These are phyloP conservation scores for Proales similis DNA, from an alignment of 1,140 invertebrate species.

Conservation along the genomic window DNA sequence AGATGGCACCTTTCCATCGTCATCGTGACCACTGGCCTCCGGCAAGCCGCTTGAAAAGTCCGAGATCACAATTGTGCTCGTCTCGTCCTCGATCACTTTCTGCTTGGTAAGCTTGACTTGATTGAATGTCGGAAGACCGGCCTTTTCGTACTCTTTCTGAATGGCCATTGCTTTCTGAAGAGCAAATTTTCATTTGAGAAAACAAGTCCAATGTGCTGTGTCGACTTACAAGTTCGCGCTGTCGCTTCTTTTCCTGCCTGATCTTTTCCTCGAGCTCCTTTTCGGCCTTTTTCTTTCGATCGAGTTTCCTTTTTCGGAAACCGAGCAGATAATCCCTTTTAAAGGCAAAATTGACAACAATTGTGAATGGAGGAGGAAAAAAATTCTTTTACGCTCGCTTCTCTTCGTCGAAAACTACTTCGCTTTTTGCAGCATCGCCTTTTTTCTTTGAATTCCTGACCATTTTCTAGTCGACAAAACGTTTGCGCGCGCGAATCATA, in stretches of 20 bases:
- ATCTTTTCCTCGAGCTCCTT: conserved; percentile 10
- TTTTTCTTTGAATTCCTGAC: too few species aligned
- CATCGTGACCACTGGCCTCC: background rate
- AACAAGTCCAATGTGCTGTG: background rate
- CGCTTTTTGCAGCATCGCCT: background rate
- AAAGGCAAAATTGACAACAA: background rate
- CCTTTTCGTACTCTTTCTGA: conserved; percentile 19
- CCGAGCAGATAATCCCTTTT: conserved; percentile 23
- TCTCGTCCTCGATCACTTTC: conserved; percentile 18
- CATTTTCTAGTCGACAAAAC: too few species aligned
- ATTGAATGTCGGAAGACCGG: conserved; percentile 13
- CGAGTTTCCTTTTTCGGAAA: conserved; percentile 25
- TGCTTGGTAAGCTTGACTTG: conserved; percentile 4
- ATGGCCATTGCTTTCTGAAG: conserved; percentile 25
- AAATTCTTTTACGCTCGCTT: conserved; percentile 27
- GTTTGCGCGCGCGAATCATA: too few species aligned
- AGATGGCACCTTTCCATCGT: conserved; percentile 1
- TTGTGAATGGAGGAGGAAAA: background rate
- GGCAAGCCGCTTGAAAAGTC: conserved; percentile 13
- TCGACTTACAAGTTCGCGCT: conserved; percentile 2
- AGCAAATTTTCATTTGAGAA: background rate
- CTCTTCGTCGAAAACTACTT: conserved; percentile 25
- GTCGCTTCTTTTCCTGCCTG: conserved; percentile 27
- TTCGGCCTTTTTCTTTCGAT: conserved; percentile 27
- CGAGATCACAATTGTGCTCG: conserved; percentile 5